Base-by-base conservation (phyloP, 2,797 vertebrate species). In the Artibeus lituratus region DNA sequence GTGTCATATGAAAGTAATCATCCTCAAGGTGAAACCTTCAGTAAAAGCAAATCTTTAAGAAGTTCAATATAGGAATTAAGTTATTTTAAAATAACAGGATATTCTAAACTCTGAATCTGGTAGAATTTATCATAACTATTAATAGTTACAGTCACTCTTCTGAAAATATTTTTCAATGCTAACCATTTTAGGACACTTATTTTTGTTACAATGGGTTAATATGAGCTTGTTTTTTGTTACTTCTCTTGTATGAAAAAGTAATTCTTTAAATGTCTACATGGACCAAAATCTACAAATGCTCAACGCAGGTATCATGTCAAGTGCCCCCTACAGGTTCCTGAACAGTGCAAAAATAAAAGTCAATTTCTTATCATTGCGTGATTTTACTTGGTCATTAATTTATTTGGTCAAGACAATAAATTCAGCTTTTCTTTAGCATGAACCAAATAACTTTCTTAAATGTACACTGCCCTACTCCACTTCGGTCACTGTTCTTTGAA, bases 401-500 rank as follows among this genome's bases (percentile, higher is more conserved):
- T 91, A 95, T 87, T 82, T 92, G 53, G 51, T 49, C 87, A 95
- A 82, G 35, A 84, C 42, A 73, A 89, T 77, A 94, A 69, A 80
- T 78, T 94, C 55, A 59, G 65, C 74, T 91, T 95, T 94, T 89
- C 65, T 91, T 89, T 15, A 89, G 35, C 24, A 91, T 67, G 32
- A 95, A 80, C 47, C 39, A 95, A 96, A 85, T 90, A 94, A 91
- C 57, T 82, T 94, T 95, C 87, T 94, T 74, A 94, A 77, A 69
- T 91, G 78, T 37, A 59, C 39, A 37, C 76, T 93, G 59, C 74
- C 85, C 97, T 88, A 92, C 9, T 87, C 44, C 70, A 83, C 49
- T 97, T 93, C 93, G 59, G 88, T 76, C 37, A 57, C 53, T 73
- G 10, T 90, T 94, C 77, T 96, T 94, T 94, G 87, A 96, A 96